These are phyloP conservation scores for Pyrgilauda ruficollis DNA, from an alignment of 2,113 vertebrate genomes.

Conservation along the genomic window DNA sequence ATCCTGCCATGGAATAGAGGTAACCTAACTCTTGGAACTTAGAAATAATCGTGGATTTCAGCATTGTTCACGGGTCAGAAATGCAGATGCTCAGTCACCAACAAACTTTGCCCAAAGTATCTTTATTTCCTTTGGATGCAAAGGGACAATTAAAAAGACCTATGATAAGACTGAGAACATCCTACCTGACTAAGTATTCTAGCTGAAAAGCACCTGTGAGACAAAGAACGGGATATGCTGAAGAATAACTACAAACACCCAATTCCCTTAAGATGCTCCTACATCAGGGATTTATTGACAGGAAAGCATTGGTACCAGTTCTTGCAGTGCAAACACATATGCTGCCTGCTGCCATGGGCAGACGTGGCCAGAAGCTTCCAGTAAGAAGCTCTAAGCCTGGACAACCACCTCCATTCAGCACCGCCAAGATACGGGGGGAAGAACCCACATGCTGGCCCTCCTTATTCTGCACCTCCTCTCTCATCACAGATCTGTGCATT, in stretches of 20 bases:
- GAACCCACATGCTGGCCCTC: not conserved
- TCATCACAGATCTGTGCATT: not conserved
- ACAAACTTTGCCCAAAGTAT: not conserved
- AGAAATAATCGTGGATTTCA: not conserved
- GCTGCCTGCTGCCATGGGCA: not conserved
- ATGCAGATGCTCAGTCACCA: not conserved
- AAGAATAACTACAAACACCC: not conserved
- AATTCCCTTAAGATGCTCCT: not conserved
- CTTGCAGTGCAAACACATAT: not conserved
- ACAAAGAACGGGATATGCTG: not conserved
- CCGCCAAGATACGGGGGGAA: not conserved
- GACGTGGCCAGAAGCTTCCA: not conserved
- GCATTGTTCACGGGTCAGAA: not conserved
- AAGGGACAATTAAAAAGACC: not conserved
- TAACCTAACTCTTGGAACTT: not conserved
- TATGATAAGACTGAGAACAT: not conserved
- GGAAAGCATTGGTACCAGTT: not conserved
- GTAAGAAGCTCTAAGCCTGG: not conserved
- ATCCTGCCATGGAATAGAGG: not conserved
- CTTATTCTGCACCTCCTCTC: not conserved
- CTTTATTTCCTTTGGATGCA: not conserved
- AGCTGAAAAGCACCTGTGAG: not conserved
- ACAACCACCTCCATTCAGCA: not conserved
- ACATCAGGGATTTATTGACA: not conserved
- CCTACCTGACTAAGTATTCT: not conserved